These are phyloP conservation scores for Drosophila ogumai DNA, from an alignment of 1,140 invertebrate genomes.

Conservation along the genomic window DNA sequence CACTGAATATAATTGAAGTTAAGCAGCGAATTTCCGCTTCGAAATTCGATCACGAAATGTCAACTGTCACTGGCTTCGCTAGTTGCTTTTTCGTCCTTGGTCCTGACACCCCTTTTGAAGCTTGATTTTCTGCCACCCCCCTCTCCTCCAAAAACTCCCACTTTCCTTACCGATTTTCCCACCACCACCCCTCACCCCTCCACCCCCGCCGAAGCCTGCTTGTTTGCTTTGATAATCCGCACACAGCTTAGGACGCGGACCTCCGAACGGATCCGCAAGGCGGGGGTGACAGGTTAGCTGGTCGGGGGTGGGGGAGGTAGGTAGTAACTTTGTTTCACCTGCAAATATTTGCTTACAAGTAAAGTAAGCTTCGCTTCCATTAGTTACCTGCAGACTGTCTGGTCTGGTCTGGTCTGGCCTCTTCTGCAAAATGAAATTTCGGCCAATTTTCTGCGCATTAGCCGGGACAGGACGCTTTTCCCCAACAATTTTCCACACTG, in stretches of 20 bases:
- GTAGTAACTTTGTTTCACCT: conserved; percentile 72
- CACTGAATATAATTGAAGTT: conserved; percentile 26
- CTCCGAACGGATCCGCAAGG: not conserved
- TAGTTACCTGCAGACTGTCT: conserved; percentile 52
- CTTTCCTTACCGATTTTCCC: not conserved
- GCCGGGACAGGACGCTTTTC: conserved; percentile 15
- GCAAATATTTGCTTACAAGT: conserved; percentile 80
- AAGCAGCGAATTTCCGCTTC: conserved; percentile 20
- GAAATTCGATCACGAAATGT: conserved; percentile 47
- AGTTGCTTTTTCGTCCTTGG: not conserved
- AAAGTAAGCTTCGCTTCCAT: conserved; percentile 80
- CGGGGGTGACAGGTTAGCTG: conserved; percentile 8
- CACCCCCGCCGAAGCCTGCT: conserved; percentile 16
- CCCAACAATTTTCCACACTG: conserved; percentile 1
- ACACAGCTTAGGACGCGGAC: conserved; percentile 71
- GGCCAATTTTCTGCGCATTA: conserved; percentile 81
- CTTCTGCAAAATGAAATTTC: conserved; percentile 71
- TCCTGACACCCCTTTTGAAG: not conserved
- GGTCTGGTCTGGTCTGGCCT: conserved; percentile 1
- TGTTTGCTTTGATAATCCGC: conserved; percentile 80
- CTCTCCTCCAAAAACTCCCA: too few species aligned
- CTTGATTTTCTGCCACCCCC: not conserved
- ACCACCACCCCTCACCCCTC: too few species aligned
- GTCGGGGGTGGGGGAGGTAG: not conserved
- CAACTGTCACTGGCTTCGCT: conserved; percentile 25